Evolutionary conservation across 2,888 invertebrate genomes (phyloP).

Genomic region (Gortyna flavago): DNA sequence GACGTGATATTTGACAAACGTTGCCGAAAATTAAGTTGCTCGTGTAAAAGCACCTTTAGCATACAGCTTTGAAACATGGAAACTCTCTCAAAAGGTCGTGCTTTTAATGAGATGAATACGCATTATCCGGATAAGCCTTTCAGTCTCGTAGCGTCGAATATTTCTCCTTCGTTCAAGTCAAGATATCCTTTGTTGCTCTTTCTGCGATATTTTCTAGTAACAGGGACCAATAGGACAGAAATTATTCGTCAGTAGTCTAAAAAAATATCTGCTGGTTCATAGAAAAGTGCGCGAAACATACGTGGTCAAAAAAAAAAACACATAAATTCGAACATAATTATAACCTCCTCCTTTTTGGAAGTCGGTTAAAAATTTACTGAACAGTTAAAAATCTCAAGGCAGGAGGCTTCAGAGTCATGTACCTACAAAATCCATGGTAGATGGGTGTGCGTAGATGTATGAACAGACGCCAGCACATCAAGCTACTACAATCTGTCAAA

Average conservation of each 20-base stretch:
- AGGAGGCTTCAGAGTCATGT: background rate
- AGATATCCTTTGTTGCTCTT: conserved; percentile 38
- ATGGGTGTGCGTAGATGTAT: too few species aligned
- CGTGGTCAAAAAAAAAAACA: too few species aligned
- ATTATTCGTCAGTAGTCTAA: background rate
- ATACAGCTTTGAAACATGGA: conserved; percentile 70
- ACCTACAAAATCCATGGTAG: background rate
- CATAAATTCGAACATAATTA: too few species aligned
- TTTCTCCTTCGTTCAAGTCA: conserved; percentile 50
- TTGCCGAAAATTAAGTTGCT: background rate
- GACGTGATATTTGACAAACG: background rate
- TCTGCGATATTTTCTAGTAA: conserved; percentile 26
- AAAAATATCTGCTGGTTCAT: too few species aligned
- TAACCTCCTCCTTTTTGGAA: too few species aligned
- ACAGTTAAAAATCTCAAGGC: too few species aligned
- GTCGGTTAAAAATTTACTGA: too few species aligned
- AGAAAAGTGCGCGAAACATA: too few species aligned
- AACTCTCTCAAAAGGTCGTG: conserved; percentile 76
- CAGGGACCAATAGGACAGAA: background rate
- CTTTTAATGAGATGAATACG: conserved; percentile 79
- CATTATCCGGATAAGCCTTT: conserved; percentile 74
- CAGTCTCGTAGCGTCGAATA: conserved; percentile 59
- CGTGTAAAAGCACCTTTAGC: conserved; percentile 39
- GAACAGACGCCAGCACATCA: too few species aligned
- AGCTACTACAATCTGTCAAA: too few species aligned